These are phyloP conservation scores for Mungos mungo DNA, from an alignment of 2,113 vertebrate genomes.

Conservation along the genomic window DNA sequence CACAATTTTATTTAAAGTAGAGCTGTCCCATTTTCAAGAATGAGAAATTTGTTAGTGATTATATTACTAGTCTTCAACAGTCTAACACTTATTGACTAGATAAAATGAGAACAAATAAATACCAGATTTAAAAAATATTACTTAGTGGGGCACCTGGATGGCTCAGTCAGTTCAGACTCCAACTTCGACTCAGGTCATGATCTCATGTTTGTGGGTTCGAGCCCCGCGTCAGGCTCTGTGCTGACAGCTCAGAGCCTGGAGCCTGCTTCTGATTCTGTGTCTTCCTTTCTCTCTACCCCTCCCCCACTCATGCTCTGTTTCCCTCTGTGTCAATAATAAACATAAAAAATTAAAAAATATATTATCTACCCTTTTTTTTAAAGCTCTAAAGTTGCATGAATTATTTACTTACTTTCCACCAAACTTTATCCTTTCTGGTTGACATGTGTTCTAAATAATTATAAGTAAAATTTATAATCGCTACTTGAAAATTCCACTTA, in stretches of 20 bases:
- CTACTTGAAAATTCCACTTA: background rate
- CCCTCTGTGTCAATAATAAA: too few relatives aligned
- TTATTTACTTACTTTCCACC: background rate
- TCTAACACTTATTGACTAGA: background rate
- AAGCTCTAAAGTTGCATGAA: background rate
- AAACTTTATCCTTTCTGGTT: background rate
- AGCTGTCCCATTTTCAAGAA: background rate
- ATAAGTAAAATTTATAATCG: background rate
- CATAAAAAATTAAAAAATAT: too few relatives aligned
- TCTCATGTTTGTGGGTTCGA: too few relatives aligned
- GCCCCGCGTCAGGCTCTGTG: too few relatives aligned
- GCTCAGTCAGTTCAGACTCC: too few relatives aligned
- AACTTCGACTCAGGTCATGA: too few relatives aligned
- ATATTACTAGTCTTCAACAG: background rate
- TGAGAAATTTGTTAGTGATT: background rate
- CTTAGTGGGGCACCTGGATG: background rate
- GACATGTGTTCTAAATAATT: background rate
- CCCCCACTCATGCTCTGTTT: too few relatives aligned
- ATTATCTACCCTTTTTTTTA: background rate
- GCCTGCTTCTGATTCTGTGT: too few relatives aligned
- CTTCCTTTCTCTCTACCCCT: too few relatives aligned
- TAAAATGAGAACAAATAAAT: background rate
- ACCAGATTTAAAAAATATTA: background rate
- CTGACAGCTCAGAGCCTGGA: too few relatives aligned
- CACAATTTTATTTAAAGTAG: slow-evolving; percentile 10